Base-by-base conservation (phyloP, 2,797 vertebrate species). In the Sitta carolinensis region DNA sequence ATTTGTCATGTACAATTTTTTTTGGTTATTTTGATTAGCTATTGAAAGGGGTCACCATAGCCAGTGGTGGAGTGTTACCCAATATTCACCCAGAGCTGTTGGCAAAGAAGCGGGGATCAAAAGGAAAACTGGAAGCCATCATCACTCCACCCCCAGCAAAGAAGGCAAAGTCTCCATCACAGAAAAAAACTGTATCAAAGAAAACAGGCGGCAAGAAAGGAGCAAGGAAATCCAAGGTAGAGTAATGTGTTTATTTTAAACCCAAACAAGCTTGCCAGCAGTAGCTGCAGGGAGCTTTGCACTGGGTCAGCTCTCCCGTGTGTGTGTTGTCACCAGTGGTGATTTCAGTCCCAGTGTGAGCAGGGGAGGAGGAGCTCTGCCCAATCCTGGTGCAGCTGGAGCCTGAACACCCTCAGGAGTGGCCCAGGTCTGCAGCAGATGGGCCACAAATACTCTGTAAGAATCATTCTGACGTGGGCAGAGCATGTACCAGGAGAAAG, bases 31-130 rank as follows among this genome's bases (percentile, higher is more conserved):
- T 73, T 67, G 3, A 66, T 90, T 96, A 99, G 99, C 95, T 99
- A 92, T 98, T 99, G 94, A 99, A 99, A 97, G 99, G 99, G 13
- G 99, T 99, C 94, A 99, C 99, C 95, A 99, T 99, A 61, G 99
- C 99, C 83, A 99, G 99, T 15, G 99, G 99, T 5, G 99, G 99
- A 38, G 99, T 99, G 89, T 97, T 99, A 95, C 99, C 99, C 93
- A 99, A 99, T 97, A 99, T 99, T 96, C 99, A 99, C 55, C 99
- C 99, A 20, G 99, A 99, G 97, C 97, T 99, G 83, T 90, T 99
- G 96, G 98, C 99, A 18, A 99, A 99, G 98, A 99, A 99, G 97
- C 97, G 99, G 23, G 99, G 99, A 51, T 98, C 98, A 58, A 99
- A 98, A 98, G 99, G 98, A 85, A 99, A 99, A 96, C 97, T 99